phyloP scores from a whole-genome alignment of 2,113 vertebrate species.

The Oncorhynchus tshawytscha region DNA sequence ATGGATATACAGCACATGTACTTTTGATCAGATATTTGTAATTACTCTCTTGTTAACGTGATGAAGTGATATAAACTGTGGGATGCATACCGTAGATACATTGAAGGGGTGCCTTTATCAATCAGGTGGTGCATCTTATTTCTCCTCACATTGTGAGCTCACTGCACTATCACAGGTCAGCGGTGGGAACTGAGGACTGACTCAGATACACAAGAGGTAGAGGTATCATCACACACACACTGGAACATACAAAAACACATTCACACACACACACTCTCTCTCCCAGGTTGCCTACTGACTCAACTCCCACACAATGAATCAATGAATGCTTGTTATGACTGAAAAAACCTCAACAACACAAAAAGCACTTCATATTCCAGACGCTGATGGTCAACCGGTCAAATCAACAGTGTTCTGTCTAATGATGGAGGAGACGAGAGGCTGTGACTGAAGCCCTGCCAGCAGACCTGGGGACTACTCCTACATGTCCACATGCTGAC shows the following conservation, averaged over 20 bases:
- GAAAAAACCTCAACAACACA: neutral
- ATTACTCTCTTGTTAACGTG: neutral
- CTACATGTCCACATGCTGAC: neutral
- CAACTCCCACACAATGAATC: neutral
- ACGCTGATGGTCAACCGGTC: neutral
- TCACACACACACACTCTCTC: too few relatives aligned
- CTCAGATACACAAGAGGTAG: too few relatives aligned
- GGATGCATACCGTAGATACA: neutral
- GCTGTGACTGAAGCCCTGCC: neutral
- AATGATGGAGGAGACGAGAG: neutral
- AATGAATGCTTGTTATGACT: neutral
- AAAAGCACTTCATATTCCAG: neutral
- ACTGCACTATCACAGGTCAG: conserved; percentile 9
- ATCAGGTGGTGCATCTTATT: neutral
- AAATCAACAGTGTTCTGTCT: neutral
- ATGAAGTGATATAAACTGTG: neutral
- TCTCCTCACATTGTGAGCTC: conserved; percentile 17
- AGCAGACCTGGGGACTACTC: neutral
- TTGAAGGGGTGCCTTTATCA: neutral
- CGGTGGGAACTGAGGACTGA: conserved; percentile 14
- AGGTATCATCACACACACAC: too few relatives aligned
- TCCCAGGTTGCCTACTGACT: neutral
- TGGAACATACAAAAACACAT: too few relatives aligned
- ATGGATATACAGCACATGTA: neutral
- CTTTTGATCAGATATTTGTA: neutral